phyloP scores from a whole-genome alignment of 2,113 vertebrate species.

The Rutilus rutilus region DNA sequence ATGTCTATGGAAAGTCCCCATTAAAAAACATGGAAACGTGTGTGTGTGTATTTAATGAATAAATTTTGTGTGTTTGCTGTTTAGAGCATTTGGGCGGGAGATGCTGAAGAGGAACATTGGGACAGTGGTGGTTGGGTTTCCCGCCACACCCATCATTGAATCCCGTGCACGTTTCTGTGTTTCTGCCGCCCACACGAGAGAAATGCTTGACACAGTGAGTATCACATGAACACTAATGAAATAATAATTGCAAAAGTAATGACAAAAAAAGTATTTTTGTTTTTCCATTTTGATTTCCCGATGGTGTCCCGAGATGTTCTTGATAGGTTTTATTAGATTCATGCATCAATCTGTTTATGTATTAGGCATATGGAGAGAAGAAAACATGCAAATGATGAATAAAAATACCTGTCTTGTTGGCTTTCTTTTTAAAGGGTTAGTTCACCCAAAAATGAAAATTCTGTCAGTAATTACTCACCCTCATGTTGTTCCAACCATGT shows the following conservation, averaged over 20 bases:
- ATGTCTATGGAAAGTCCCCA: no score
- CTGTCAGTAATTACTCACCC: no score
- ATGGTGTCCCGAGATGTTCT: not conserved
- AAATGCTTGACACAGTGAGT: constrained; percentile 93
- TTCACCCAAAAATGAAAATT: no score
- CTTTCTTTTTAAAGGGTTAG: not conserved
- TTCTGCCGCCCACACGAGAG: constrained; percentile 91
- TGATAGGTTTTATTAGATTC: not conserved
- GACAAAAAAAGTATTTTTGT: not conserved
- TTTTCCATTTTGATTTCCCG: not conserved
- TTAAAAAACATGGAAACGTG: no score
- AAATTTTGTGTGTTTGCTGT: not conserved
- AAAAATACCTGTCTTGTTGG: not conserved
- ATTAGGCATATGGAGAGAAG: not conserved
- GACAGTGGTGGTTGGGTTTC: constrained; percentile 95
- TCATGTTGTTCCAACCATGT: no score
- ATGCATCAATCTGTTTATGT: not conserved
- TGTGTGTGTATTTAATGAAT: not conserved
- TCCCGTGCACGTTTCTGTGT: constrained; percentile 96
- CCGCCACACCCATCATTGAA: constrained; percentile 95
- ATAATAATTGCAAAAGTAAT: not conserved
- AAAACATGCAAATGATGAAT: not conserved
- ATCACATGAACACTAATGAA: not conserved
- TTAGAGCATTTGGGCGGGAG: constrained; percentile 92
- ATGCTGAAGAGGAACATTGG: constrained; percentile 95